A percentile compares a stretch with the other conserved stretches of the same genome.
phyloP scores from a whole-genome alignment of 2,113 vertebrate genomes.

The Megatriorchis doriae region DNA sequence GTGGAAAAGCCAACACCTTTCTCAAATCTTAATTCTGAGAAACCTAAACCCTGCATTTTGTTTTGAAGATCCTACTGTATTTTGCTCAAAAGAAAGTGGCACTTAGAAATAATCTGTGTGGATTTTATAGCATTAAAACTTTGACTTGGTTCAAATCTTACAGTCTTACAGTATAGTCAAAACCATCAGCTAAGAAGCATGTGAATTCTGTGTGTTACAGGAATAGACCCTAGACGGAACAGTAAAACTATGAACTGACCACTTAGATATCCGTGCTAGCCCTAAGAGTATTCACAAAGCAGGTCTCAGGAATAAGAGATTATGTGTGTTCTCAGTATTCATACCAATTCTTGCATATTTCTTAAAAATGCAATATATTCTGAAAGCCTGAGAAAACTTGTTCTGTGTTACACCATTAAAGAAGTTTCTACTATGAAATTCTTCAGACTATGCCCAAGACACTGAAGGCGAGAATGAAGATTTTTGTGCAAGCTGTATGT shows the following conservation, averaged over 20 bases:
- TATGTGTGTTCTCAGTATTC: background rate
- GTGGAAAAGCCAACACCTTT: background rate
- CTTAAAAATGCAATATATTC: background rate
- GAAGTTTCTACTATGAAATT: background rate
- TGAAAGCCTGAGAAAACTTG: background rate
- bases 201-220: background rate
- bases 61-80: background rate
- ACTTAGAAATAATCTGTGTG: background rate
- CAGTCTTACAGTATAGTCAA: background rate
- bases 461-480: background rate
- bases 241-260: background rate
- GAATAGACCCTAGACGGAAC: background rate
- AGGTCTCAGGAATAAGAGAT: background rate
- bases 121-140: background rate
- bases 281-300: background rate
- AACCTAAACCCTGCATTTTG: background rate
- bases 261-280: background rate
- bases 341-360: background rate
- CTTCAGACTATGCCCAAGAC: background rate
- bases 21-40: background rate
- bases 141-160: background rate
- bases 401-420: background rate
- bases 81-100: background rate
- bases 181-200: background rate
- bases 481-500: background rate